Percentiles rank a stretch among this genome's conserved stretches.
Evolutionary conservation across 2,797 vertebrate species (phyloP).

Genomic region (Acanthornis magna): DNA sequence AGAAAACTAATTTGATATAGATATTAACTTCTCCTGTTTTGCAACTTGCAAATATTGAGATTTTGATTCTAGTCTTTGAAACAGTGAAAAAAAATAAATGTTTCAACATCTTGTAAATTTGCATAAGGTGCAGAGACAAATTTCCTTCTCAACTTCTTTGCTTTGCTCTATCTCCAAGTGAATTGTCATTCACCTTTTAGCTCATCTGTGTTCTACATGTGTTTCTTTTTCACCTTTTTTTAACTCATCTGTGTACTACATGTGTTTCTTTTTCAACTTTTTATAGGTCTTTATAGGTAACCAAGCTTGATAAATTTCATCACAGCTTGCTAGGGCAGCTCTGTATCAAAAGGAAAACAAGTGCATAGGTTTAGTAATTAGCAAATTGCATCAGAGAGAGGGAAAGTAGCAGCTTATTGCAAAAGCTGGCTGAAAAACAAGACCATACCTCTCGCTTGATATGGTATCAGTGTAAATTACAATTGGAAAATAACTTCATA

Average conservation of each 20-base stretch:
- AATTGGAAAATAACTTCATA: not conserved
- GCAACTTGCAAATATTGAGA: not conserved
- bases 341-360: constrained; percentile 3
- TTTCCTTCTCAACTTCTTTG: not conserved
- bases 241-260: not conserved
- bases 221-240: constrained; percentile 28
- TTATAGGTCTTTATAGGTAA: not conserved
- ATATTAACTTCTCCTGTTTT: not conserved
- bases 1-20: not conserved
- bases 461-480: not conserved
- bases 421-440: not conserved
- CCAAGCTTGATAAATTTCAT: not conserved
- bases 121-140: not conserved
- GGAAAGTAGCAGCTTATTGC: not conserved
- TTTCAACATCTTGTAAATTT: constrained; percentile 20
- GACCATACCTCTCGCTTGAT: not conserved
- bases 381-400: not conserved
- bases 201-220: not conserved
- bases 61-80: not conserved
- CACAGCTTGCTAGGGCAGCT: not conserved
- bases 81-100: not conserved
- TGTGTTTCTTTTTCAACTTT: constrained; percentile 12
- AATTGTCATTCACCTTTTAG: not conserved
- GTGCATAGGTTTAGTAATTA: not conserved
- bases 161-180: constrained; percentile 7